Base-by-base conservation (phyloP, 2,797 vertebrate species). In the Limnodromus scolopaceus region DNA sequence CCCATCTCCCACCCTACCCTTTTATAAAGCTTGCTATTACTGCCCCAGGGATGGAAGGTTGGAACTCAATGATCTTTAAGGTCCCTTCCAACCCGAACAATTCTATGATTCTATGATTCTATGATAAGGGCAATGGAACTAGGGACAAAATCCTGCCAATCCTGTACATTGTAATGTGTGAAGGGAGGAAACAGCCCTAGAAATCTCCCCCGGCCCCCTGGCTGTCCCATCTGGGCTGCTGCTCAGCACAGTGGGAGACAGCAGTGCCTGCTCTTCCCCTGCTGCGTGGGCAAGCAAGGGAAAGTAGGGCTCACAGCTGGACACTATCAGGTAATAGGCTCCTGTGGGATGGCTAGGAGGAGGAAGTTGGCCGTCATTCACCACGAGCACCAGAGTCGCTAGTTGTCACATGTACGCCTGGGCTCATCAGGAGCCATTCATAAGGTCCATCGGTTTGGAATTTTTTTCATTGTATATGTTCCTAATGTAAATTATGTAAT, bases 391-490 rank as follows among this genome's bases (percentile, higher is more conserved):
- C 8, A 13, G 25, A 32, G 22, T 4, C 20, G 16, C 16, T 27
- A 12, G 20, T 3, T 68, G 16, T 48, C 13, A 15, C 5, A 30
- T 13, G 7, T 38, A 11, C 32, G 13, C 25, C 24, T 24, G 30
- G 30, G 38, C 30, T 51, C 27, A n/a, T 41, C 25, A 41, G 60
- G 18, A 68, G 30, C 13, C 10, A 36, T 19, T 6, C 25, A 14
- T 41, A 48, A 83, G 4, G 23, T 78, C 27, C 60, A 38, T 3
- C 0, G 0, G 11, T n/a, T 48, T 66, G 39, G 3, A 28, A 6
- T 16, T n/a, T n/a, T 70, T 92, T 66, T 18, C 46, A 48, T 16
- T n/a, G 10, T 39, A 9, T 30, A 2, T 38, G 34, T 38, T 72
- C 46, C 46, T 54, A 71, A 61, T 27, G 32, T 48, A 38, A 60